These are phyloP conservation scores for Catharus fuscescens DNA, from an alignment of 2,113 vertebrate species.

Conservation along the genomic window DNA sequence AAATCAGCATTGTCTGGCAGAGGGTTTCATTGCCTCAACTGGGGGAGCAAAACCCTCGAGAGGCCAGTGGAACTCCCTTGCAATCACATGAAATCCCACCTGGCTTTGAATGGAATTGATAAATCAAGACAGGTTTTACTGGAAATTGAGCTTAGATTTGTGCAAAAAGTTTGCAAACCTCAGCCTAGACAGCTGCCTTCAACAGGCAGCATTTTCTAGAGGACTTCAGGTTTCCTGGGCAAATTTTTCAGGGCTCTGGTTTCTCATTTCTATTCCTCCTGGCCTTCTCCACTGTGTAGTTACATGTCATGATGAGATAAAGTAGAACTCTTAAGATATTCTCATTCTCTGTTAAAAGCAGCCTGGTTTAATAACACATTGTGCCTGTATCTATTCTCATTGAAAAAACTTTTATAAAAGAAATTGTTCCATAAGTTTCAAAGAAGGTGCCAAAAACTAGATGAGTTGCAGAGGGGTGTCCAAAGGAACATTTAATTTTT, in stretches of 20 bases:
- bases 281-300: neutral
- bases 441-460: neutral
- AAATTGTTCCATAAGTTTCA: neutral
- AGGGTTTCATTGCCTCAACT: neutral
- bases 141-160: neutral
- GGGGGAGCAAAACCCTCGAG: neutral
- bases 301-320: neutral
- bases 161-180: neutral
- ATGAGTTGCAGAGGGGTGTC: neutral
- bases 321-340: neutral
- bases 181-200: neutral
- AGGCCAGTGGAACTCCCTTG: neutral
- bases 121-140: neutral
- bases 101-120: neutral
- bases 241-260: neutral
- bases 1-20: neutral
- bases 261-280: neutral
- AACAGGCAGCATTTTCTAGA: neutral
- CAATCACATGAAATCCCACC: neutral
- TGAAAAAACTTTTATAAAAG: neutral
- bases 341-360: neutral
- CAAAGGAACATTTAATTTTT: constrained; percentile 17
- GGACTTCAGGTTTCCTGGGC: neutral
- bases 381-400: rapidly evolving
- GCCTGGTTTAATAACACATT: neutral